These are phyloP conservation scores for Bubo scandiacus DNA, from an alignment of 2,113 vertebrate species.

Conservation along the genomic window DNA sequence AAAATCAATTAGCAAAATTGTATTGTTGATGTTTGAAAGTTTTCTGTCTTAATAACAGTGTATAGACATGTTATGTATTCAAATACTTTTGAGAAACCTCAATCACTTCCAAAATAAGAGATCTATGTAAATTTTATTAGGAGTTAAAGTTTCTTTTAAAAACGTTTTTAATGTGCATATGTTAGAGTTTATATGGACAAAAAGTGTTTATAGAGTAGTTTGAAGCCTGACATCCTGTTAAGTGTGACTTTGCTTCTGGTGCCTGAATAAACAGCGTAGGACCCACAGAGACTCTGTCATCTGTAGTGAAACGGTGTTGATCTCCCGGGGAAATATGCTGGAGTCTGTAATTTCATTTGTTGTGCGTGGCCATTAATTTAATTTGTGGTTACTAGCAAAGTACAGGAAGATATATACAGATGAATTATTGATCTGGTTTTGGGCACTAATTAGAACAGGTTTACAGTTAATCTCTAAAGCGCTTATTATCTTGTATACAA, in stretches of 20 bases:
- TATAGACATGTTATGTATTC: rapidly evolving
- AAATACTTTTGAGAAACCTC: background rate
- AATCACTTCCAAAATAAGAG: background rate
- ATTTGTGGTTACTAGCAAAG: slow-evolving; percentile 44
- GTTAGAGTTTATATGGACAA: background rate
- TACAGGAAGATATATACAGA: slow-evolving; percentile 37
- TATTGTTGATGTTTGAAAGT: background rate
- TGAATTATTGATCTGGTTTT: slow-evolving; percentile 73
- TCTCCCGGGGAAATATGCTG: background rate
- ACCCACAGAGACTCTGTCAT: background rate
- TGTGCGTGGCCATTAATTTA: slow-evolving; percentile 49
- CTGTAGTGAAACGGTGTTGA: background rate
- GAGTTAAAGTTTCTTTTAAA: background rate
- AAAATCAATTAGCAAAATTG: background rate
- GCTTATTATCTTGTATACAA: slow-evolving; percentile 24
- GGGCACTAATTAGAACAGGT: slow-evolving; percentile 52
- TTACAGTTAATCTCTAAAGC: slow-evolving; percentile 52
- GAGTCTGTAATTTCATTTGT: background rate
- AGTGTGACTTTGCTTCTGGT: background rate
- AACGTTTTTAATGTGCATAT: rapidly evolving
- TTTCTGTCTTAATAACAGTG: background rate
- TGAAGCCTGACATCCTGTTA: background rate
- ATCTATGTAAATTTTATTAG: background rate
- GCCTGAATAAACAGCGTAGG: background rate
- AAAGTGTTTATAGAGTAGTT: background rate